Base-by-base conservation (phyloP, 2,113 vertebrate genomes). In the Nestor notabilis region DNA sequence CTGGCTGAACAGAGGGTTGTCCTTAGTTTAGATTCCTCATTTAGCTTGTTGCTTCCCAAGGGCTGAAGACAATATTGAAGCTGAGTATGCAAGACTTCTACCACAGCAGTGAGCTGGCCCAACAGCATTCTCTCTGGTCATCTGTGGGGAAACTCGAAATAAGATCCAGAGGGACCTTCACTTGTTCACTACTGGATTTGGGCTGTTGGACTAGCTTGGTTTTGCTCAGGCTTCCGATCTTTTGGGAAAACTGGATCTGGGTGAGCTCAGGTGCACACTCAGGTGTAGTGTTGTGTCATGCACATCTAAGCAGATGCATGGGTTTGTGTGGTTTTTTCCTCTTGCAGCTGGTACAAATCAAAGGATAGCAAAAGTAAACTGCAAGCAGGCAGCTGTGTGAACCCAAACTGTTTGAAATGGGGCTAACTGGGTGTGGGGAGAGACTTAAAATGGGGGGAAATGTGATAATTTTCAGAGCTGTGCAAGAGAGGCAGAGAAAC, bases 391-490 rank as follows among this genome's bases (percentile, higher is more conserved):
- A 83, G 75, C 76, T 79, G 31, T 69, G 41, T 87, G 74, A 91
- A 87, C 31, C 37, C 3, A 1, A 35, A 63, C 17, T 29, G 61
- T 63, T 81, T 78, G 84, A 92, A 95, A 85, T 1, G 7, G 74
- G 61, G 37, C 56, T 92, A 87, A 63, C 49, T 65, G 65, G 23
- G 9, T 83, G 46, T 65, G 75, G 77, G 52, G 87, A 74, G 65
- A 81, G 65, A 78, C 10, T 16, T 63, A 91, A 94, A 95, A 94
- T 66, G 78, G 87, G 94, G 82, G 47, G 47, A 90, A 97, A 84
- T 65, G 66, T 61, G 89, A 37, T 83, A 53, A 90, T 96, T 90
- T 90, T 83, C 89, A 95, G 91, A 92, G 80, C 93, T 81, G 43
- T 83, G 65, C 46, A 69, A 69, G 85, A 93, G 44, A 90, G 61